phyloP scores from a whole-genome alignment of 2,797 vertebrate species.

The Tachyglossus aculeatus region DNA sequence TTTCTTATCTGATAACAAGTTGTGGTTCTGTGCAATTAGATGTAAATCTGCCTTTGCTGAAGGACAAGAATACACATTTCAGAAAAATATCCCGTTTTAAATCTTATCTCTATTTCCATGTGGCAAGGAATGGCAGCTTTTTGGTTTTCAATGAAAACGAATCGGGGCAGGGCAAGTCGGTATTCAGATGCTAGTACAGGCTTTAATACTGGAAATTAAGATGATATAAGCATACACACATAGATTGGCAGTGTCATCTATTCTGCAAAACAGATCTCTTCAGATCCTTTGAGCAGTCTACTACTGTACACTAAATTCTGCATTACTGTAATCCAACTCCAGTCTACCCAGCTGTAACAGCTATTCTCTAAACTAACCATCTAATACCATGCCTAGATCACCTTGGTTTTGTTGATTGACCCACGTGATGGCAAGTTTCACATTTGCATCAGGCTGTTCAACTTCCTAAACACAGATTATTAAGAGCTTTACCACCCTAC shows the following conservation, averaged over 20 bases:
- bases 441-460: background rate
- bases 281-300: too few species aligned
- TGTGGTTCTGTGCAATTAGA: background rate
- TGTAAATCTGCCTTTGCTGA: background rate
- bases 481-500: constrained; percentile 9
- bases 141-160: too few species aligned
- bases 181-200: too few species aligned
- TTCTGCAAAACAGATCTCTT: too few species aligned
- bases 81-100: too few species aligned
- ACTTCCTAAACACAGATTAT: constrained; percentile 4
- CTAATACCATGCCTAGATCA: background rate
- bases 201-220: too few species aligned
- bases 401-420: background rate
- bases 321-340: background rate
- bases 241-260: too few species aligned
- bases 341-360: background rate
- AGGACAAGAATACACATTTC: background rate
- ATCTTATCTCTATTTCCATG: too few species aligned
- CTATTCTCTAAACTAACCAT: background rate
- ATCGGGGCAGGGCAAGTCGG: too few species aligned
- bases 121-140: too few species aligned
- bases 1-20: background rate
- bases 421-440: background rate
- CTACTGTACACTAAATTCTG: too few species aligned
- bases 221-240: too few species aligned